Base-by-base conservation (phyloP, 2,888 invertebrate species). In the Agapostemon virescens region DNA sequence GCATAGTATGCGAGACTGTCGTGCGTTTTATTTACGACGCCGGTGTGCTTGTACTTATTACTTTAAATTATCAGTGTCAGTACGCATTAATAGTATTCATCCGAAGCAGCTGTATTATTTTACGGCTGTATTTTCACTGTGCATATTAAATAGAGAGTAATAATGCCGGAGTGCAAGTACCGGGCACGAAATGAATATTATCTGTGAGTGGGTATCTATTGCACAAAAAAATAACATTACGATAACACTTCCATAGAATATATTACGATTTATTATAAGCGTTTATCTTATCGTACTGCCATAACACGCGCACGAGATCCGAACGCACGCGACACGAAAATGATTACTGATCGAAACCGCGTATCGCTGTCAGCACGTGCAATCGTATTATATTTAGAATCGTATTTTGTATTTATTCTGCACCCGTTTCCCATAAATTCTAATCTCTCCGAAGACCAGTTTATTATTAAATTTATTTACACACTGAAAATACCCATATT, bases 141-240 rank as follows among this genome's bases (percentile, higher is more conserved):
- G 55, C 33, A 71, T 58, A 40, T 42, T 63, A 63, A 36, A 36
- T 63, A 36, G 30, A 63, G 63, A 20, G n/a, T 36, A 36, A 63
- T 63, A 63, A 63, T 36, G 20, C 63, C 20, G n/a, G 49, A 2
- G n/a, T 1, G 26, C n/a, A 49, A 36, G 23, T 45, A 45, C 74
- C 55, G 71, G 5, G 42, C 70, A 42, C n/a, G 66, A 58, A 42
- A 79, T 42, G 64, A 78, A 68, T 68, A 68, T 69, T 52, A 69
- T 52, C 36, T 38, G 36, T n/a, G 17, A 26, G 49, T 38, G 69
- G 36, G 49, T 52, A 52, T 23, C 49, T 69, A 36, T 69, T 52
- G 38, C 20, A 49, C 36, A 38, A 33, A 38, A 55, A 69, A 33
- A 69, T 38, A 69, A 52, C 45, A 36, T 52, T 36, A 33, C 69